Base-by-base conservation (phyloP, 1,140 invertebrate genomes). In the Drosophila ironensis region DNA sequence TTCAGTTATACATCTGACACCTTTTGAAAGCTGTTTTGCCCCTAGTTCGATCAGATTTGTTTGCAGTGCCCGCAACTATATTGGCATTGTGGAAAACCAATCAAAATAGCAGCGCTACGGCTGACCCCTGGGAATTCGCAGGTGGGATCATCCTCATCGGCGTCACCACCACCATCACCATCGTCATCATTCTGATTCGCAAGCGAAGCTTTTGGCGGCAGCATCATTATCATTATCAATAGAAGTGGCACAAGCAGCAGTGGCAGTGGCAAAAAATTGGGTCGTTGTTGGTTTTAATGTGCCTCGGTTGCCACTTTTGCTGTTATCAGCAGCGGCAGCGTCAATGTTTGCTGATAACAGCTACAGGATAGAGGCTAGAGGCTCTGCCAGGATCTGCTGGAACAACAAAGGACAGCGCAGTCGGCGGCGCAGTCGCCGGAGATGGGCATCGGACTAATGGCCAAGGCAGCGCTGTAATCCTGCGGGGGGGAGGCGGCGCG, bases 281-380 rank as follows among this genome's bases (percentile, higher is more conserved):
- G 78, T 82, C 73, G 48, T 42, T 64, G 66, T 57, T 53, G 74
- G 50, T 69, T 63, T 74, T 80, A 82, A 77, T 81, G 72, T 68
- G 54, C 46, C 64, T 72, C 72, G 57, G 38, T 73, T 81, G 76
- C 50, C 61, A 72, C 51, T 82, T 70, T 77, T 70, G 66, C 78
- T 84, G 59, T 86, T 84, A 84, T 86, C 78, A 84, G 80, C 56
- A 51, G 60, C 50, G 46, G 80, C 56, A 51, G 60, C 50, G 46
- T 60, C 59, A 73, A 73, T 73, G 75, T 78, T 69, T 53, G 53
- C 57, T 80, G 75, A 80, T 84, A 84, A 72, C 77, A 84, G 69
- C 53, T 63, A 38, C 60, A 63, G 81, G 70, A n/a, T 41, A 27
- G 41, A 22, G n/a, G 19, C 42, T 45, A 41, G 35, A 5, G 6